Conservation (phyloP, 2,113 vertebrate species). For the Onychorhynchus coronatus region DNA sequence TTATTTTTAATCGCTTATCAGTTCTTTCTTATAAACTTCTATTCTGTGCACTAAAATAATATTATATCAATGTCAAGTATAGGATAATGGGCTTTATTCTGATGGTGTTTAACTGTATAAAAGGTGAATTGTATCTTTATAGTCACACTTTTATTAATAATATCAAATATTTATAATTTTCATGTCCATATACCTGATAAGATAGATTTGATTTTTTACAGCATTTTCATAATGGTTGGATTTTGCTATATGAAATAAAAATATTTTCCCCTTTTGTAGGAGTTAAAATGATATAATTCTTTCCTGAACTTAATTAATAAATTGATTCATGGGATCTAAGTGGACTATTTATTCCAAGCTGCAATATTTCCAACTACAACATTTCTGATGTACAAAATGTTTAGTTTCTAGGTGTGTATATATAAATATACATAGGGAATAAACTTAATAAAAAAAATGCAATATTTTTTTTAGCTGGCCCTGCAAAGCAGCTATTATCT, state of each 20-base stretch:
- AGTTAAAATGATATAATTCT: not conserved
- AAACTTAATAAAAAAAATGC: not conserved
- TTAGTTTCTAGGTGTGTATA: not conserved
- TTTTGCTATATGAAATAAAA: not conserved
- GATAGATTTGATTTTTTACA: not conserved
- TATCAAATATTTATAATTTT: not conserved
- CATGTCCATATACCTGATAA: not conserved
- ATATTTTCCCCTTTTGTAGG: not conserved
- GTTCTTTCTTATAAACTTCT: not conserved
- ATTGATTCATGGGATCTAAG: not conserved
- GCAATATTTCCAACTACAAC: not conserved
- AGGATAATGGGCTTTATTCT: not conserved
- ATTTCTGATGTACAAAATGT: not conserved
- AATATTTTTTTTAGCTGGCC: constrained; percentile 18
- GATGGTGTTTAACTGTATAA: not conserved
- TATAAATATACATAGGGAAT: not conserved
- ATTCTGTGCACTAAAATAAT: not conserved
- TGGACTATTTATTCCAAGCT: not conserved
- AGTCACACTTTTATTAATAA: not conserved
- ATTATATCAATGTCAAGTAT: not conserved
- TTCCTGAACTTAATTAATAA: not conserved
- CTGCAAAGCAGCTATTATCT: constrained; percentile 17
- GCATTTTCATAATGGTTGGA: not conserved
- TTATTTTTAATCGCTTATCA: not conserved
- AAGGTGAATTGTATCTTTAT: not conserved